Base-by-base conservation (phyloP, 2,113 vertebrate species). In the Platysternon megacephalum region DNA sequence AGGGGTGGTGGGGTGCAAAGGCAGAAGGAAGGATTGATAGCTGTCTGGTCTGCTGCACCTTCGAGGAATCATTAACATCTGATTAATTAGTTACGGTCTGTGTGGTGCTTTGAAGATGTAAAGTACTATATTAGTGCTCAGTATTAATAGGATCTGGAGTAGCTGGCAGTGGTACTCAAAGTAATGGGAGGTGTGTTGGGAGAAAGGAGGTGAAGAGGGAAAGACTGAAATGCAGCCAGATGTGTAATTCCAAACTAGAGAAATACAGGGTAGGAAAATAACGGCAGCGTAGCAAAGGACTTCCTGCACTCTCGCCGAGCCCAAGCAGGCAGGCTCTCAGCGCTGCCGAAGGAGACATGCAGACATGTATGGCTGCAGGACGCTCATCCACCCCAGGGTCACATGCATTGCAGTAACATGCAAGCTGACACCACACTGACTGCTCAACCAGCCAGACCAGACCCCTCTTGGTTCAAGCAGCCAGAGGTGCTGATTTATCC, bases 41-140 rank as follows among this genome's bases (percentile, higher is more conserved):
- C 95, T 97, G 96, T 72, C 95, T 95, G 96, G 83, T 94, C 96
- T 13, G 96, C 95, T 95, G 93, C 94, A 89, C 96, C 95, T 93
- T 95, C 29, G 95, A 96, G 96, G 94, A 95, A 89, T 97, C 96
- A 97, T 97, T 97, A 97, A 96, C 96, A 97, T 95, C 93, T 96
- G 96, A 97, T 97, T 97, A 97, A 97, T 97, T 97, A 97, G 95
- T 88, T 72, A 55, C 93, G 93, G 85, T 89, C 39, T 28, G 24
- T 76, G 74, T 28, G 39, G 91, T 72, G 94, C 94, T 96, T 89
- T 87, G 95, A 90, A 85, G 72, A 68, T 78, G 93, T 91, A 82
- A 84, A 89, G 94, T 14, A 28, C 84, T 19, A 78, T 76, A 74
- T 35, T 10, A 93, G 91, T 42, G 96, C 55, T 1, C 74, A 76